A percentile compares a stretch with the other conserved stretches of the same genome.
These are phyloP conservation scores for Caenorhabditis inopinata DNA, from an alignment of 1,140 invertebrate genomes.

Conservation along the genomic window DNA sequence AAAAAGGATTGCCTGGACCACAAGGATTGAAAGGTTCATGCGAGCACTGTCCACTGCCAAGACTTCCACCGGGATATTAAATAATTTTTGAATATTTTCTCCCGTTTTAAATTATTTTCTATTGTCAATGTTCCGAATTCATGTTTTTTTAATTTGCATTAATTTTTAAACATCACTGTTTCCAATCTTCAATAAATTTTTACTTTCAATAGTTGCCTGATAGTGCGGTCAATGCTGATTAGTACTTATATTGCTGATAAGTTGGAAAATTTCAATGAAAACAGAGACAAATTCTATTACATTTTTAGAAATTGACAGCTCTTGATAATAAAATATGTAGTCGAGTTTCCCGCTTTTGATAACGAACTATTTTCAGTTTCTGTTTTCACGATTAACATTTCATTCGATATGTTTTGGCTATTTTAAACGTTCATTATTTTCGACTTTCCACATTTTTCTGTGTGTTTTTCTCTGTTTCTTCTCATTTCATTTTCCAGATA, in stretches of 20 bases:
- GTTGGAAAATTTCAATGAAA: neutral
- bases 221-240: neutral
- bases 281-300: neutral
- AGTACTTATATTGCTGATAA: neutral
- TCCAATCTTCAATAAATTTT: no score
- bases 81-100: no score
- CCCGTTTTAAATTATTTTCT: neutral
- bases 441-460: neutral
- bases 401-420: neutral
- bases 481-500: neutral
- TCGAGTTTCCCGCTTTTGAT: neutral
- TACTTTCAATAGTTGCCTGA: no score
- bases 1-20: conserved; percentile 35
- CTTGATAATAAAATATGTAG: neutral
- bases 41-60: conserved; percentile 46
- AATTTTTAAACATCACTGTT: neutral
- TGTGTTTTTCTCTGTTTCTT: neutral
- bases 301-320: neutral
- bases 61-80: conserved; percentile 50
- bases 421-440: neutral
- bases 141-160: neutral
- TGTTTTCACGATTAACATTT: neutral
- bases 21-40: conserved; percentile 39
- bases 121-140: no score
- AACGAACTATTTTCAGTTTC: conserved; percentile 10